Conservation (phyloP, 1,140 invertebrate species). For the Wasmannia auropunctata region DNA sequence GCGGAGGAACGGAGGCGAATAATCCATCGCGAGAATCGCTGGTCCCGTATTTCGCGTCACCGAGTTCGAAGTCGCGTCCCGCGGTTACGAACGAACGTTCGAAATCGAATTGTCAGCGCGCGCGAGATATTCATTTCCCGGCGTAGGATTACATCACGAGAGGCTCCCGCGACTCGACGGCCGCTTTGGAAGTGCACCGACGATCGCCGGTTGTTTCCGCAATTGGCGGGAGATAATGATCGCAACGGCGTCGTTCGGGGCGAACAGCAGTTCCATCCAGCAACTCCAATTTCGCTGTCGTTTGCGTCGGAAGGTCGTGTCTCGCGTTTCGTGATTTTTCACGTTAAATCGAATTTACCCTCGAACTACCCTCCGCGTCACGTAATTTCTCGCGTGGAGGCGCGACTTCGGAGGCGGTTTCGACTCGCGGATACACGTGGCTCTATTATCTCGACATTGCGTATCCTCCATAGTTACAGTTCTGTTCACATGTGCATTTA, state of each 20-base stretch:
- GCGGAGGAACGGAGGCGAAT: neutral
- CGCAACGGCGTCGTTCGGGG: neutral
- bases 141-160: neutral
- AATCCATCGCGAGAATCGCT: constrained; percentile 17
- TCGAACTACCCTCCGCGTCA: neutral
- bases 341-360: constrained; percentile 10
- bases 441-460: neutral
- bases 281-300: neutral
- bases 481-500: constrained; percentile 33
- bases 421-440: neutral
- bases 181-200: neutral
- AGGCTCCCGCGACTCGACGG: neutral
- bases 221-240: neutral
- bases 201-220: constrained; percentile 33
- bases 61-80: constrained; percentile 38
- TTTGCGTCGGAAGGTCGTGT: neutral
- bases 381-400: no score
- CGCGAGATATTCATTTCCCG: neutral
- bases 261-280: neutral
- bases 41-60: neutral
- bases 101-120: neutral
- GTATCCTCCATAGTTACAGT: constrained; percentile 26
- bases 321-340: constrained; percentile 29
- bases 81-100: neutral
- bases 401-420: neutral